Evolutionary conservation across 2,888 invertebrate species (phyloP).

Genomic region (Busseola fusca): DNA sequence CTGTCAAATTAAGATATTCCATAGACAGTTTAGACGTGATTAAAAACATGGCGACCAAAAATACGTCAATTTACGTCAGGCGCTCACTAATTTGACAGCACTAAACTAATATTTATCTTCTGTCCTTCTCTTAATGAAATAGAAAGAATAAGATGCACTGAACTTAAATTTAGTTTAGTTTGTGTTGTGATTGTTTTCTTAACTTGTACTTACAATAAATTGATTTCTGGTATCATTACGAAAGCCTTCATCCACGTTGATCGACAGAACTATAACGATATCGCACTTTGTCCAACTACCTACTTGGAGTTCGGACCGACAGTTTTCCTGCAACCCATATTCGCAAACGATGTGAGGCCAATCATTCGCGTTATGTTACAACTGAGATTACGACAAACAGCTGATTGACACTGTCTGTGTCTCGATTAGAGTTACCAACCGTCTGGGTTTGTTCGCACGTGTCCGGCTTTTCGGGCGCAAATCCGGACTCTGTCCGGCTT

Average conservation of each 20-base stretch:
- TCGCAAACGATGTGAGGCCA: conserved; percentile 18
- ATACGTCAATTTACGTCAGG: too few species aligned
- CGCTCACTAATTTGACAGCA: too few species aligned
- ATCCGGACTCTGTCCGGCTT: neutral
- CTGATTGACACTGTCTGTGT: conserved; percentile 46
- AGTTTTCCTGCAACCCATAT: conserved; percentile 40
- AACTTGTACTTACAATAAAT: neutral
- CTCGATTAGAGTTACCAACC: conserved; percentile 11
- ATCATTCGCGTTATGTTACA: conserved; percentile 42
- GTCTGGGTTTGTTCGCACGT: neutral
- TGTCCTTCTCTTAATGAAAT: too few species aligned
- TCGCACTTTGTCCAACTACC: conserved; percentile 21
- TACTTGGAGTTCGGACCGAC: conserved; percentile 26
- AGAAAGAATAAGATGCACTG: too few species aligned
- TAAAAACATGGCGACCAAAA: too few species aligned
- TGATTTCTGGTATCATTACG: conserved; percentile 2
- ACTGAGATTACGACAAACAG: conserved; percentile 42
- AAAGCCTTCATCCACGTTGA: neutral
- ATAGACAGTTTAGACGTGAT: too few species aligned
- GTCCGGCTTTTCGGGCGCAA: neutral
- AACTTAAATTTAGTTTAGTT: too few species aligned
- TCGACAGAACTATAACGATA: conserved; percentile 14
- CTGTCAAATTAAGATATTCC: too few species aligned
- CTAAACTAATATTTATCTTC: too few species aligned
- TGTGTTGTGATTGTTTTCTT: too few species aligned